Base-by-base conservation (phyloP, 2,797 vertebrate genomes). In the Lithobates sylvaticus region DNA sequence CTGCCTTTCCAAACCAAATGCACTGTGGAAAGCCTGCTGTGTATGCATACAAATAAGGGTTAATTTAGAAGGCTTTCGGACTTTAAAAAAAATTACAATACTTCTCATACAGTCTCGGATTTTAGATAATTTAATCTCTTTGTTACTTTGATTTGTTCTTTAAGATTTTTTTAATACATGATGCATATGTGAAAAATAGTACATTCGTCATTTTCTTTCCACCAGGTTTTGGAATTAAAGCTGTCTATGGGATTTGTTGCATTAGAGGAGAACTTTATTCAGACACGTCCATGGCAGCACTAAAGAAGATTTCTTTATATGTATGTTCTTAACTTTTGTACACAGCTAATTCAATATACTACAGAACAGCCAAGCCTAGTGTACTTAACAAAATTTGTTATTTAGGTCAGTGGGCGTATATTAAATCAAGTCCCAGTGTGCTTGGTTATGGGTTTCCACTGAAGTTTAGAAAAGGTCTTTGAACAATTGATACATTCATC, bases 401-500 rank as follows among this genome's bases (percentile, higher is more conserved):
- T 81, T 65, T 76, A 82, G 80, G 85, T 86, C 68, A 86, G 26
- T 72, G 39, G 68, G 80, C 18, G 71, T 61, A 70, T 70, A 69
- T 73, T 82, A 36, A 82, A 78, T 78, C 77, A 78, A 78, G 50
- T 64, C 69, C 36, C 75, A 65, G 10, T 78, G 75, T 86, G 74
- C 27, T 75, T 79, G 70, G 34, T 83, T 67, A 42, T 72, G 44
- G 39, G 58, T 54, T 79, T 83, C 39, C 21, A 74, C 58, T 79
- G 76, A 65, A 73, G 75, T 78, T 47, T 58, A 65, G 61, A 77
- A 74, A 72, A 84, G 81, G 76, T 74, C 64, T 65, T 73, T 71
- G 75, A 79, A 87, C 81, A 87, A 87, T 68, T 39, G 58, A 47
- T 32, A 54, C 81, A 87, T 87, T 87, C 81, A 87, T 83, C 74